Base-by-base conservation (phyloP, 2,888 invertebrate genomes). In the Agriopis aurantiaria region DNA sequence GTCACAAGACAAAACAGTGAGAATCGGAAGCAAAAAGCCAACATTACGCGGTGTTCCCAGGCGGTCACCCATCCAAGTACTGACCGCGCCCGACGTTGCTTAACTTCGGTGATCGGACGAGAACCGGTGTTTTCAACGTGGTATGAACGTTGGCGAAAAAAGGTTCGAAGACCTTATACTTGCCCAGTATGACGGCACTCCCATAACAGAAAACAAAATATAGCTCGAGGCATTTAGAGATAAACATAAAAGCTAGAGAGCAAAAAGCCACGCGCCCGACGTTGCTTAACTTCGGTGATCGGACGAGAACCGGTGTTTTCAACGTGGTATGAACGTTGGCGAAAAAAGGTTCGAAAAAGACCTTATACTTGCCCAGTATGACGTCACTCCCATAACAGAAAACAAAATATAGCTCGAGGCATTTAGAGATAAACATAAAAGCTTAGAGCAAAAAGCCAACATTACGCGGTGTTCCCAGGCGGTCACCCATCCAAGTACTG, bases 1-100 rank as follows among this genome's bases (percentile, higher is more conserved):
- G n/a, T n/a, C n/a, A n/a, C n/a, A n/a, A n/a, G n/a, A n/a, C n/a
- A n/a, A n/a, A n/a, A n/a, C n/a, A n/a, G n/a, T n/a, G n/a, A n/a
- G n/a, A n/a, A n/a, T n/a, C n/a, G n/a, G n/a, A n/a, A n/a, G 59
- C 72, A 85, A 85, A 85, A 84, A 84, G 85, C 84, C 86, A 87
- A 88, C 86, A 80, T 81, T 86, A 89, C 88, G 88, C 80, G 86
- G 89, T 90, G 87, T 90, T 90, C 88, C 89, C 89, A 90, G 88
- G 90, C 88, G 89, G 91, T 91, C 91, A 91, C 91, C 90, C 89
- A 91, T 91, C 89, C 89, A 91, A 90, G 91, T 90, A 91, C 90
- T 91, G 87, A 90, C 87, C 87, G 82, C 88, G 90, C 89, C 90
- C 89, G 87, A 91, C 85, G 88, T 88, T 89, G 89, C 89, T 89